These are phyloP conservation scores for Eumeta japonica DNA, from an alignment of 1,140 invertebrate genomes.

Conservation along the genomic window DNA sequence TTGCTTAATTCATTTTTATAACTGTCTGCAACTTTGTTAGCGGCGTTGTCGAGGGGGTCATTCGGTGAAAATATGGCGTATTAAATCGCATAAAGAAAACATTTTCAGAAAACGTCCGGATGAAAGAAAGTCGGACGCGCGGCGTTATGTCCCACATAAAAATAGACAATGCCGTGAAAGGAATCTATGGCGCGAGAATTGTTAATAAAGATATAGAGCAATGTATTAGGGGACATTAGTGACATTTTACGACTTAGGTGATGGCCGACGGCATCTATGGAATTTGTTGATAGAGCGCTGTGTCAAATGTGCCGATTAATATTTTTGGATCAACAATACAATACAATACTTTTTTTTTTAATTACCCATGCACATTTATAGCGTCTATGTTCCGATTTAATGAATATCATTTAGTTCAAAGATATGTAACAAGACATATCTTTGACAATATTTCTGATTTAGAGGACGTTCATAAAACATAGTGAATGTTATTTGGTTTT, in stretches of 20 bases:
- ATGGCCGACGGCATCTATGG: constrained; percentile 37
- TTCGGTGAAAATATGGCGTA: constrained; percentile 51
- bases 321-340: no score
- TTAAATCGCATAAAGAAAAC: constrained; percentile 54
- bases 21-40: constrained; percentile 50
- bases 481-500: no score
- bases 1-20: constrained; percentile 43
- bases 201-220: constrained; percentile 55
- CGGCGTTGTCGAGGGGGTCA: constrained; percentile 31
- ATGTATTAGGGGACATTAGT: constrained; percentile 51
- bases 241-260: constrained; percentile 40
- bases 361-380: no score
- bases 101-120: constrained; percentile 45
- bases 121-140: constrained; percentile 48
- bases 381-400: no score
- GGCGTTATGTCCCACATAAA: constrained; percentile 52
- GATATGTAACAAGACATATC: no score
- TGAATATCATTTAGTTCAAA: no score
- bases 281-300: no score
- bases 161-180: constrained; percentile 45
- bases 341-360: no score
- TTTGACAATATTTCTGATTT: no score
- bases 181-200: constrained; percentile 49
- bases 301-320: no score
- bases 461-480: no score